Base-by-base conservation (phyloP, 2,113 vertebrate species). In the Corythoichthys intestinalis region DNA sequence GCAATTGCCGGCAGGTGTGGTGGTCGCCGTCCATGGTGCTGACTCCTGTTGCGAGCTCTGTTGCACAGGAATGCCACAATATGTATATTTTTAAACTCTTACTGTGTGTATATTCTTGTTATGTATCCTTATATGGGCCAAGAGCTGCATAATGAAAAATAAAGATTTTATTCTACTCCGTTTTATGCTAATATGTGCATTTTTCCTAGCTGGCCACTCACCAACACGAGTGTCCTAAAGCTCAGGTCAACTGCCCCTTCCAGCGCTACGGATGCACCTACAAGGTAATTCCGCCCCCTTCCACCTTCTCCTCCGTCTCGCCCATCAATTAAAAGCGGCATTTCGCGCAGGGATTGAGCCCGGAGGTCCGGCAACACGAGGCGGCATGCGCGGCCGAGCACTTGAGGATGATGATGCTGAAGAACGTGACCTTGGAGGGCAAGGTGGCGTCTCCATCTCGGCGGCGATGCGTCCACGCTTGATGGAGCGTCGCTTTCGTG, bases 211-310 rank as follows among this genome's bases (percentile, higher is more conserved):
- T 93, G 53, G 80, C 82, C 34, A 91, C 52, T 80, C 93, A 93
- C 73, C 92, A 92, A 44, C 89, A 91, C 65, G 95, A 98, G 87
- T 99, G 97, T 93, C 96, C 96, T 87, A 99, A 97, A 93, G 96
- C 96, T 86, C 95, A 96, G 91, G 94, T 95, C 87, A 93, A 91
- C 91, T 99, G 97, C 85, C 94, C 93, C 85, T 99, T 98, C 91
- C 93, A 94, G 82, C 94, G 95, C 87, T 95, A 94, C 78, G 97
- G 97, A 90, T 99, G 97, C 92, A 90, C 87, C 87, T 98, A 95
- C 90, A 96, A 98, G 95, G 97, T 98, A 71, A 46, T 12, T 7
- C 47, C 20, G 4, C 34, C 10, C 13, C 35, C 61, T 44, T 13
- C 62, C 14, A 1, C 2, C 39, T 50, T 8, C 1, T 61, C 28